Evolutionary conservation across 2,113 vertebrate species (phyloP).

Genomic region (Larimichthys polyactis): DNA sequence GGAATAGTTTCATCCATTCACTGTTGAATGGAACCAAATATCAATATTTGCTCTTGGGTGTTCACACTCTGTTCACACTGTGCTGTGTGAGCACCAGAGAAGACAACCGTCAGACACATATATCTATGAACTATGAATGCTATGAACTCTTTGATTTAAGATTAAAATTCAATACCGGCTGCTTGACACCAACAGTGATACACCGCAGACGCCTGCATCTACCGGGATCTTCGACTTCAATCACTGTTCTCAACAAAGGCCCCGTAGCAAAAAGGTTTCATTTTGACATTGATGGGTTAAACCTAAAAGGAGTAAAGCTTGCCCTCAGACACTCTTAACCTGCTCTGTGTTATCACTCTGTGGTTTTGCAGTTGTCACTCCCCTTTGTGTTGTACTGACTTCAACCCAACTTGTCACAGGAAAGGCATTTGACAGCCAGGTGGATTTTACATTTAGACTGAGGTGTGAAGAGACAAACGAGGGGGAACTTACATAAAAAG

Average conservation of each 20-base stretch:
- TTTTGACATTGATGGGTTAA: conserved; percentile 48
- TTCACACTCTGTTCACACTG: neutral
- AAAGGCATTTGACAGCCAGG: neutral
- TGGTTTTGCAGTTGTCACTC: conserved; percentile 26
- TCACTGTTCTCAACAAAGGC: conserved; percentile 18
- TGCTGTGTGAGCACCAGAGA: conserved; percentile 1
- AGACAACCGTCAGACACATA: conserved; percentile 35
- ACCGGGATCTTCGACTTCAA: conserved; percentile 29
- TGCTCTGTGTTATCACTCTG: conserved; percentile 11
- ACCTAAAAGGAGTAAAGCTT: conserved; percentile 23
- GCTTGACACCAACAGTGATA: conserved; percentile 23
- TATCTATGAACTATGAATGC: conserved; percentile 27
- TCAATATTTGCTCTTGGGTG: conserved; percentile 9
- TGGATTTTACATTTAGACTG: neutral
- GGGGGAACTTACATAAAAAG: neutral
- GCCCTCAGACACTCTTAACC: conserved; percentile 23
- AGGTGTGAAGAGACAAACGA: neutral
- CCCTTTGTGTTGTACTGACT: conserved; percentile 1
- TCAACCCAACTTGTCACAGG: neutral
- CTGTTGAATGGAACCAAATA: conserved; percentile 17
- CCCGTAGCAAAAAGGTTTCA: conserved; percentile 33
- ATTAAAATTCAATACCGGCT: conserved; percentile 27
- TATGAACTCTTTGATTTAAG: conserved; percentile 33
- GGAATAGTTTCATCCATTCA: neutral
- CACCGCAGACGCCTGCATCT: conserved; percentile 4